Base-by-base conservation (phyloP, 2,888 invertebrate genomes). In the Hyppa rectilinea region DNA sequence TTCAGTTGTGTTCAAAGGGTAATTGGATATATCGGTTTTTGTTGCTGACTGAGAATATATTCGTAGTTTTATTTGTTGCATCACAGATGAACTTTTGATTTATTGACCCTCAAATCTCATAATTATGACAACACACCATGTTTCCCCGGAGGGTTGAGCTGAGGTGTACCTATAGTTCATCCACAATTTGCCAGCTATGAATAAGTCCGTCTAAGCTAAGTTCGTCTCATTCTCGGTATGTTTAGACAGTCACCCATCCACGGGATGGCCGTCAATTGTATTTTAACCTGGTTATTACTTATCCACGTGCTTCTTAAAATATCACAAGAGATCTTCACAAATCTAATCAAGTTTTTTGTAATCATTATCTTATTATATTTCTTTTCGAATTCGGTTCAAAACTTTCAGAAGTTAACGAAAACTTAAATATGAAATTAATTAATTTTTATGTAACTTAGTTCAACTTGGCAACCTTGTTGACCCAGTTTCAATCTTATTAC, bases 401-500 rank as follows among this genome's bases (percentile, higher is more conserved):
- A 60, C 31, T 65, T 72, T 60, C 31, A 56, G 38, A 53, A 59
- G 71, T 71, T 75, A 56, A 58, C 29, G 23, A 58, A 62, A 71
- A 52, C 36, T 78, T 56, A 17, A 71, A 38, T 78, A 52, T 43
- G 20, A 60, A 80, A 65, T 74, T 61, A 60, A 75, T 80, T 79
- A 65, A 80, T 66, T 75, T n/a, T 61, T 61, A 61, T 62, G 38
- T 72, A 78, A 72, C 38, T 78, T 59, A 53, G 29, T 72, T 70
- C 38, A 38, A 75, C 75, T 68, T 76, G 53, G 50, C 61, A 64
- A 47, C 47, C 31, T 47, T 38, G 61, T 77, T 81, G 64, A 81
- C 78, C 78, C 50, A 70, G 49, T 82, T 78, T 59, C 52, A 70
- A 81, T 62, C 49, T 81, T 76, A 81, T 58, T 81, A 76, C 63